phyloP scores from a whole-genome alignment of 2,797 vertebrate species.

The Falco cherrug region DNA sequence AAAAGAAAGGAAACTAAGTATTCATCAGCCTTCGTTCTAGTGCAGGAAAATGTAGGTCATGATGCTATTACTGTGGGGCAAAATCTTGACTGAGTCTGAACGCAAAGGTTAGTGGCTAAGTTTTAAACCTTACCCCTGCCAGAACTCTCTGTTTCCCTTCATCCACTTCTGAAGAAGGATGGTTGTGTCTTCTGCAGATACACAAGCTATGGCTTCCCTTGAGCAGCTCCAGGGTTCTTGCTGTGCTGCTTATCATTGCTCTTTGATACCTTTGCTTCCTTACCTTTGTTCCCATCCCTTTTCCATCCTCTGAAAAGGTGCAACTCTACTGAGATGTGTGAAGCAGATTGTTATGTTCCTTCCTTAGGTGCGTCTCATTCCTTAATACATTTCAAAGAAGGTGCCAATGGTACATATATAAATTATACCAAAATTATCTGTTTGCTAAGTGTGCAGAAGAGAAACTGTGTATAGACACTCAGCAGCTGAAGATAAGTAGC shows the following conservation, averaged over 20 bases:
- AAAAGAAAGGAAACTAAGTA: background rate
- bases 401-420: background rate
- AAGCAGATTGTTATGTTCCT: background rate
- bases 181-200: background rate
- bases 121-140: background rate
- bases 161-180: background rate
- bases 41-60: background rate
- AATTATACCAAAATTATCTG: background rate
- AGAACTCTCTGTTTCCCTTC: background rate
- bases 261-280: background rate
- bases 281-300: background rate
- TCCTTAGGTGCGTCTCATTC: background rate
- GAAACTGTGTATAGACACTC: background rate
- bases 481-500: background rate
- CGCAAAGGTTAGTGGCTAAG: background rate
- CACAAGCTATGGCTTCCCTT: background rate
- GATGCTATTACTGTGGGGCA: background rate
- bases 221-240: background rate
- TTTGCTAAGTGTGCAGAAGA: background rate
- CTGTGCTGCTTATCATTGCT: background rate
- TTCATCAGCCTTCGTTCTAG: background rate
- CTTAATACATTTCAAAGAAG: background rate
- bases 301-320: background rate
- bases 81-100: background rate
- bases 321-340: background rate